Evolutionary conservation across 1,140 invertebrate genomes (phyloP).

Genomic region (Bombyx mandarina): DNA sequence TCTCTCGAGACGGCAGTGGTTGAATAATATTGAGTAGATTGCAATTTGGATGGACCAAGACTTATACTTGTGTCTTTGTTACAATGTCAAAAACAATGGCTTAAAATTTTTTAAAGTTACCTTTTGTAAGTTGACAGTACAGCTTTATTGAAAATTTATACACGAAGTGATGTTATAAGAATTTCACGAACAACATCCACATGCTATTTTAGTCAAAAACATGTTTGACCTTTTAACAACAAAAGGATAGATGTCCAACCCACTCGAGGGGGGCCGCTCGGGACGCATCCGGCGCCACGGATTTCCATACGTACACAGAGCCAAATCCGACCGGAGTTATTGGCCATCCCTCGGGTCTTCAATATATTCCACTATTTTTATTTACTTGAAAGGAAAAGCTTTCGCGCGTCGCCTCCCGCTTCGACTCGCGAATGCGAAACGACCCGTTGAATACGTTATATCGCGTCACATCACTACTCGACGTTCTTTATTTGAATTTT

Average conservation of each 20-base stretch:
- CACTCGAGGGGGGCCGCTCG: conserved; percentile 4
- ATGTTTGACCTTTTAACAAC: too few relatives aligned
- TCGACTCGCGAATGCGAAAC: conserved; percentile 22
- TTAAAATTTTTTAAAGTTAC: too few relatives aligned
- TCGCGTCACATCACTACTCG: conserved; percentile 12
- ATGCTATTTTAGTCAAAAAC: too few relatives aligned
- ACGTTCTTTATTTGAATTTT: conserved; percentile 11
- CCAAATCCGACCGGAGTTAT: conserved; percentile 39
- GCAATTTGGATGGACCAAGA: too few relatives aligned
- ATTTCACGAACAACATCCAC: too few relatives aligned
- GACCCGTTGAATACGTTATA: conserved; percentile 38
- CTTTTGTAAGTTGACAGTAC: too few relatives aligned
- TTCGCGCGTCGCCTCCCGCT: conserved; percentile 26
- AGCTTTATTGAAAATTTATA: too few relatives aligned
- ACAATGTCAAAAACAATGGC: too few relatives aligned
- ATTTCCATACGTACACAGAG: conserved; percentile 45
- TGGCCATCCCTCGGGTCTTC: conserved; percentile 47
- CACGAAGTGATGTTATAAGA: too few relatives aligned
- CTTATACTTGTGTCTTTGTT: too few relatives aligned
- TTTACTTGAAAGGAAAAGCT: conserved; percentile 44
- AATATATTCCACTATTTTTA: conserved; percentile 51
- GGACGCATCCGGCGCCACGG: conserved; percentile 13
- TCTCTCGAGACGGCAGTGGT: too few relatives aligned
- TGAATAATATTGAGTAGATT: too few relatives aligned
- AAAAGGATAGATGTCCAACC: conserved; percentile 17